phyloP scores from a whole-genome alignment of 92 coral and sea anemone species.

The Zoanthus gigantus region DNA sequence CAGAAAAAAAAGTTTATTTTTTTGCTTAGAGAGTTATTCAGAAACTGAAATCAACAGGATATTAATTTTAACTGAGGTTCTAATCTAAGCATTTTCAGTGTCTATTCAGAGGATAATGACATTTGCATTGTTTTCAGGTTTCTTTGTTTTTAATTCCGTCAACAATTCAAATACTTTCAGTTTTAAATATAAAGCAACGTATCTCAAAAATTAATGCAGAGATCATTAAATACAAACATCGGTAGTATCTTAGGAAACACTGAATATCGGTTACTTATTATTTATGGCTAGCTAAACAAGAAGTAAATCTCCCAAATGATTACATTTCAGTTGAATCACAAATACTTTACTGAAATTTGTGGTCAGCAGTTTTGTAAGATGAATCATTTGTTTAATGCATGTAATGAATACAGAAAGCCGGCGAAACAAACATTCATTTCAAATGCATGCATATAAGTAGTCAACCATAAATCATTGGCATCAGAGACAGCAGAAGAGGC shows the following conservation, averaged over 20 bases:
- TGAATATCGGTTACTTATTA: no score
- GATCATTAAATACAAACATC: neutral
- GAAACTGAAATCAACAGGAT: neutral
- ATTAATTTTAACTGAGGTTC: neutral
- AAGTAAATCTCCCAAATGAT: neutral
- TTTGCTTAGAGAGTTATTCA: neutral
- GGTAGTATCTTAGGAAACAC: neutral
- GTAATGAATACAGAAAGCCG: neutral
- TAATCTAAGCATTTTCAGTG: neutral
- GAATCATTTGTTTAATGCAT: conserved; percentile 8
- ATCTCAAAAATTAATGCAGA: neutral
- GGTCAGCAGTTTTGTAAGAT: neutral
- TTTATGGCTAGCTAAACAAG: no score
- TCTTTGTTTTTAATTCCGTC: neutral
- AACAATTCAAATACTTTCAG: neutral
- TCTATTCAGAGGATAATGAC: neutral
- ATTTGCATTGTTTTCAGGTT: neutral
- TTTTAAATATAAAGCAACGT: neutral
- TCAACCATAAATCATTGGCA: neutral
- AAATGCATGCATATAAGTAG: neutral
- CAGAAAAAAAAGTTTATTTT: neutral
- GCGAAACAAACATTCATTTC: neutral
- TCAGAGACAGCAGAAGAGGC: neutral
- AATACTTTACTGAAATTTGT: neutral
- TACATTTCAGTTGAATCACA: neutral